Percentiles rank a stretch among this genome's conserved stretches.
phyloP scores from a whole-genome alignment of 1,140 invertebrate genomes.

The Bombus difficillimus region DNA sequence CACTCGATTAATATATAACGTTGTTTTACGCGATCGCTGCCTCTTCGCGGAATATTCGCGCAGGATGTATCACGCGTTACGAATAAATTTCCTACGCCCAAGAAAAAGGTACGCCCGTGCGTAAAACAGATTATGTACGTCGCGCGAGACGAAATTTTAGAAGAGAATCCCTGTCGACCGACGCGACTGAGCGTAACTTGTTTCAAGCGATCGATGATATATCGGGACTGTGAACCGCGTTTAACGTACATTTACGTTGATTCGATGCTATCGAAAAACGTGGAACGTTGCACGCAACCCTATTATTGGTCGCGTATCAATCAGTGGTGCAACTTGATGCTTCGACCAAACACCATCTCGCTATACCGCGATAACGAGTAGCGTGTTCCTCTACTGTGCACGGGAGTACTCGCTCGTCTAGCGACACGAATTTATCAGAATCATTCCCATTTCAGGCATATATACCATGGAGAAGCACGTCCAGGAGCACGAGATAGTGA shows the following conservation, averaged over 20 bases:
- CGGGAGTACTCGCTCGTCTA: not conserved
- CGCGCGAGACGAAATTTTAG: not conserved
- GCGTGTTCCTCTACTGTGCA: too few relatives aligned
- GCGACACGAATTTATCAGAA: not conserved
- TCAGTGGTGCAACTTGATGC: not conserved
- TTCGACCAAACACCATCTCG: not conserved
- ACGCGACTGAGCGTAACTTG: too few relatives aligned
- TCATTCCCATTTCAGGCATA: constrained; percentile 74
- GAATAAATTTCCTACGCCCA: not conserved
- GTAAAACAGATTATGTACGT: not conserved
- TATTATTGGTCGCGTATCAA: not conserved
- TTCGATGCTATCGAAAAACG: not conserved
- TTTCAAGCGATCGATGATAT: too few relatives aligned
- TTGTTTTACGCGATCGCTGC: not conserved
- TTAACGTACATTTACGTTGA: too few relatives aligned
- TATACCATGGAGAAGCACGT: constrained; percentile 79
- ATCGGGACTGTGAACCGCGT: too few relatives aligned
- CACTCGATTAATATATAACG: constrained; percentile 41
- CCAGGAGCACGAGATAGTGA: constrained; percentile 82
- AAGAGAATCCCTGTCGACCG: not conserved
- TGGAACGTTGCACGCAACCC: not conserved
- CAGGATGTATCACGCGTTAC: constrained; percentile 8
- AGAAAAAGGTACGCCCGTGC: not conserved
- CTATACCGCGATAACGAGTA: not conserved
- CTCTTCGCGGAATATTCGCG: not conserved